These are phyloP conservation scores for Microctonus hyperodae DNA, from an alignment of 2,888 invertebrate genomes.

Conservation along the genomic window DNA sequence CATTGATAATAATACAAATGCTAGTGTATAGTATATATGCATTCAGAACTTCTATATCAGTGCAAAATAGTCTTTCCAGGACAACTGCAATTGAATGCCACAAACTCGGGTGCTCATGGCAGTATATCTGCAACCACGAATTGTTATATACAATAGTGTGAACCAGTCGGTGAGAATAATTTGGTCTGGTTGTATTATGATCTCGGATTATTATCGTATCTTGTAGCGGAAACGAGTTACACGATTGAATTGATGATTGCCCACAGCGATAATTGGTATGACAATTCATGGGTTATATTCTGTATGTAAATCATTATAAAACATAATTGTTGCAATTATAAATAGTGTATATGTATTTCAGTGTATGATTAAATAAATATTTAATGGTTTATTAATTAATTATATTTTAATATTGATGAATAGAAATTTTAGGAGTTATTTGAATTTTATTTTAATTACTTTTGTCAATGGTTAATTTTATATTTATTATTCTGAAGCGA, in stretches of 20 bases:
- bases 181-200: slow-evolving; percentile 30
- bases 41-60: neutral
- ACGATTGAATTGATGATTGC: slow-evolving; percentile 34
- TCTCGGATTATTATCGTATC: slow-evolving; percentile 36
- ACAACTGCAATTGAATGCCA: neutral
- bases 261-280: slow-evolving; percentile 31
- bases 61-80: neutral
- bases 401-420: no score
- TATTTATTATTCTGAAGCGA: neutral
- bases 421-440: no score
- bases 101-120: neutral
- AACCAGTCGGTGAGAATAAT: slow-evolving; percentile 16
- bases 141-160: neutral
- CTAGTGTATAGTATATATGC: neutral
- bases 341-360: no score
- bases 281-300: slow-evolving; percentile 22
- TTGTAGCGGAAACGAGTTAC: slow-evolving; percentile 33
- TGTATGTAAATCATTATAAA: neutral
- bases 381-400: no score
- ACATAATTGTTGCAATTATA: neutral
- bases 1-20: neutral
- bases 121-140: neutral
- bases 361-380: no score
- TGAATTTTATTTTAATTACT: no score
- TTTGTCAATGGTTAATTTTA: no score